Evolutionary conservation across 2,888 invertebrate genomes (phyloP).

Genomic region (Scrobipalpa costella): DNA sequence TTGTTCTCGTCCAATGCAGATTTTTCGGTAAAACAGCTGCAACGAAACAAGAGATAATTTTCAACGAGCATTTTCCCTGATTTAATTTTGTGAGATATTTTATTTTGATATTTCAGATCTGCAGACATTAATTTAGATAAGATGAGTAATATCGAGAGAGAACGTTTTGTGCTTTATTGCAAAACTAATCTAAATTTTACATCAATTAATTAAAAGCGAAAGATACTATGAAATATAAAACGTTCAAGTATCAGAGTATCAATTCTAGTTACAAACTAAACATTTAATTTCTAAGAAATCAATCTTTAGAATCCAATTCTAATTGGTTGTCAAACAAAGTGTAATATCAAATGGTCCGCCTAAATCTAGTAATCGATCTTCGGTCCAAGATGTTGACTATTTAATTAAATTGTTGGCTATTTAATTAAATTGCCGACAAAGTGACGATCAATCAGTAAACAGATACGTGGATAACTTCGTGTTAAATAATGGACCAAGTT

Average conservation of each 20-base stretch:
- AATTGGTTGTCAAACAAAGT: conserved; percentile 24
- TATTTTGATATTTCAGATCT: not conserved
- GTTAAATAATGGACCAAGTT: not conserved
- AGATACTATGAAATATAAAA: not conserved
- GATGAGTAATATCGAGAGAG: too few relatives aligned
- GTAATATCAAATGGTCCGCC: conserved; percentile 12
- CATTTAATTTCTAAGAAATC: not conserved
- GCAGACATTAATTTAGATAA: too few relatives aligned
- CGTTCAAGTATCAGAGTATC: not conserved
- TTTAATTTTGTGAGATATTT: conserved; percentile 3
- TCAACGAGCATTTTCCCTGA: not conserved
- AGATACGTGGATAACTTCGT: not conserved
- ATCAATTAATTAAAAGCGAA: too few relatives aligned
- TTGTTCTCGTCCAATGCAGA: conserved; percentile 55
- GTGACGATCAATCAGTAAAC: conserved; percentile 9
- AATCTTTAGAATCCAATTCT: conserved; percentile 2
- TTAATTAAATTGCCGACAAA: conserved; percentile 18
- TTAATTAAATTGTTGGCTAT: not conserved
- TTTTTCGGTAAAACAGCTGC: conserved; percentile 35
- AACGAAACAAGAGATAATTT: not conserved
- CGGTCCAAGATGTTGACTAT: not conserved
- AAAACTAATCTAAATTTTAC: too few relatives aligned
- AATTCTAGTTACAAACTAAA: conserved; percentile 7
- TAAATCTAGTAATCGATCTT: conserved; percentile 17
- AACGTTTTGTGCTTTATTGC: too few relatives aligned